phyloP scores from a whole-genome alignment of 2,797 vertebrate genomes.

The Enteromius afrohamiltoni region DNA sequence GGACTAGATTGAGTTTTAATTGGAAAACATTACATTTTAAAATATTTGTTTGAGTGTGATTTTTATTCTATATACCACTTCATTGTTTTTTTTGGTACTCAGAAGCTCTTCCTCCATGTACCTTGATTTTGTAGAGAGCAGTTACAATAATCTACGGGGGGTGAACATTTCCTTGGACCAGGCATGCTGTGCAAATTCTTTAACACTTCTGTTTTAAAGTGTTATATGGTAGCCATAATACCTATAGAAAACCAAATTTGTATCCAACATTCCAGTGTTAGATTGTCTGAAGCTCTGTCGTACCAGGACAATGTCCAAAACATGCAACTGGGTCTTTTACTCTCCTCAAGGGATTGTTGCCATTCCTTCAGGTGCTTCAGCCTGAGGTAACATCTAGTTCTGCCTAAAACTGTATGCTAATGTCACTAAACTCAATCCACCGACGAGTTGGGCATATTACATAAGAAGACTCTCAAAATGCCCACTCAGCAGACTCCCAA shows the following conservation, averaged over 20 bases:
- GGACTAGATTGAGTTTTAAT: not conserved
- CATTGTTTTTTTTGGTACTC: not conserved
- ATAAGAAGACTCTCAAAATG: constrained; percentile 28
- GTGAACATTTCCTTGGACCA: not conserved
- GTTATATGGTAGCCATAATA: not conserved
- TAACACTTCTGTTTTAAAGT: constrained; percentile 6
- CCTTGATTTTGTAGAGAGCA: not conserved
- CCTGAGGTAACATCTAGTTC: constrained; percentile 25
- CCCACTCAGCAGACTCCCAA: constrained; percentile 49
- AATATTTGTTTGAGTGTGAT: no score
- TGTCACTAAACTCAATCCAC: constrained; percentile 28
- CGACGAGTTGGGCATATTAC: constrained; percentile 37
- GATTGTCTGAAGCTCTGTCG: not conserved
- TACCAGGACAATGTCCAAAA: constrained; percentile 5
- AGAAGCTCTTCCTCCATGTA: not conserved
- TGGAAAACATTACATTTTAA: no score
- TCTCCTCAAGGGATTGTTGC: not conserved
- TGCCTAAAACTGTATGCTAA: constrained; percentile 41
- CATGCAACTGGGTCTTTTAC: not conserved
- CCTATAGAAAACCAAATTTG: not conserved
- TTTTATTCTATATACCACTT: not conserved
- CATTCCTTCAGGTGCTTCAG: not conserved
- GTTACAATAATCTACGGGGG: not conserved
- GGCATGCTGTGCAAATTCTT: constrained; percentile 13
- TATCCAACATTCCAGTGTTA: constrained; percentile 2